Evolutionary conservation across 2,888 invertebrate genomes (phyloP).

Genomic region (Frankliniella fusca): DNA sequence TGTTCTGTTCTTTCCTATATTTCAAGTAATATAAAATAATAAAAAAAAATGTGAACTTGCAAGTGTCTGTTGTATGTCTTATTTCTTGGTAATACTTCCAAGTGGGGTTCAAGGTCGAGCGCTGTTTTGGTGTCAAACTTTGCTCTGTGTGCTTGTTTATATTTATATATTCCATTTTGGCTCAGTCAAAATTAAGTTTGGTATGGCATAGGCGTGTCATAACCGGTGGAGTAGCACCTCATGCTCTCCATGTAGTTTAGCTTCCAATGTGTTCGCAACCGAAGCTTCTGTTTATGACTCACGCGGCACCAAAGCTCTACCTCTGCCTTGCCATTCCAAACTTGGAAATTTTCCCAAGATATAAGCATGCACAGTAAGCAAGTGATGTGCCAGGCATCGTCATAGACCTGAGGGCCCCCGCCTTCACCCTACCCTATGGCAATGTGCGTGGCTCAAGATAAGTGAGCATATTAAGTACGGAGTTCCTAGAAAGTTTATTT

Average conservation of each 20-base stretch:
- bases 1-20: constrained; percentile 35
- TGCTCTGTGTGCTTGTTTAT: constrained; percentile 53
- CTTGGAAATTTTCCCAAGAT: constrained; percentile 60
- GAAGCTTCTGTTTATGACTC: constrained; percentile 35
- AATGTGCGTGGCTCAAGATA: neutral
- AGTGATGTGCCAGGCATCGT: constrained; percentile 19
- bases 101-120: constrained; percentile 51
- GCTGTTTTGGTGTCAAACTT: constrained; percentile 57
- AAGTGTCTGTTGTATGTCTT: constrained; percentile 42
- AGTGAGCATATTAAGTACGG: too few species aligned
- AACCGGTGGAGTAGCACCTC: constrained; percentile 40
- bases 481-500: too few species aligned
- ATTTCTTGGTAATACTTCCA: constrained; percentile 52
- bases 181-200: constrained; percentile 45
- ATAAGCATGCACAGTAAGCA: constrained; percentile 45
- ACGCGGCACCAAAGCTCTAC: constrained; percentile 63
- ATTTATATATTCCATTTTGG: constrained; percentile 34
- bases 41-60: constrained; percentile 35
- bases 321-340: constrained; percentile 65
- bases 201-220: constrained; percentile 52
- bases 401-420: neutral
- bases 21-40: constrained; percentile 32
- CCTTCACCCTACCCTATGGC: neutral
- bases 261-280: constrained; percentile 33
- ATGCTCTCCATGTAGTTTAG: constrained; percentile 33